These are phyloP conservation scores for Acropternis orthonyx DNA, from an alignment of 2,797 vertebrate species.

Conservation along the genomic window DNA sequence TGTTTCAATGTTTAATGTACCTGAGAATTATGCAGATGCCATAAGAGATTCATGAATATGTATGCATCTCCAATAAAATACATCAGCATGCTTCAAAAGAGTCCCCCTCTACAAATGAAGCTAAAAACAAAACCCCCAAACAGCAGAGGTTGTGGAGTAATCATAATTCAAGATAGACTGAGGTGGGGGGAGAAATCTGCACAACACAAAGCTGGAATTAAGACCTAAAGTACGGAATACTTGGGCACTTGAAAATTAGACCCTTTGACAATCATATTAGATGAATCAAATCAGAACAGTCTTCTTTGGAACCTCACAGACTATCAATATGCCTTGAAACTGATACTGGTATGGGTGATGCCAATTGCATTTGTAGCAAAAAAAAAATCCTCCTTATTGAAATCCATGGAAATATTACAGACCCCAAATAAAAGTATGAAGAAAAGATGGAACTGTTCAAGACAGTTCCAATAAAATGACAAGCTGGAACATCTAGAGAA, in stretches of 20 bases:
- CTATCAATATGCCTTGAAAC: background rate
- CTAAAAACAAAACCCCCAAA: background rate
- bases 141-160: background rate
- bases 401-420: background rate
- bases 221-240: background rate
- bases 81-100: background rate
- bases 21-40: constrained; percentile 14
- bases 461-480: background rate
- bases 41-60: background rate
- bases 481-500: background rate
- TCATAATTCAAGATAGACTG: background rate
- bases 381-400: background rate
- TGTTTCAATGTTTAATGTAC: constrained; percentile 24
- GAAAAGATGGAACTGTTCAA: background rate
- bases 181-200: background rate
- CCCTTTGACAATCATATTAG: background rate
- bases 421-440: background rate
- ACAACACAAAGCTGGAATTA: background rate
- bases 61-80: constrained; percentile 14
- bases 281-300: background rate
- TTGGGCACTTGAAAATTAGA: background rate
- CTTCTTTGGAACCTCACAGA: background rate
- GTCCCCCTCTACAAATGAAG: background rate
- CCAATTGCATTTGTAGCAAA: background rate
- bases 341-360: background rate